These are phyloP conservation scores for Heliconius ismenius DNA, from an alignment of 2,888 invertebrate species.

Conservation along the genomic window DNA sequence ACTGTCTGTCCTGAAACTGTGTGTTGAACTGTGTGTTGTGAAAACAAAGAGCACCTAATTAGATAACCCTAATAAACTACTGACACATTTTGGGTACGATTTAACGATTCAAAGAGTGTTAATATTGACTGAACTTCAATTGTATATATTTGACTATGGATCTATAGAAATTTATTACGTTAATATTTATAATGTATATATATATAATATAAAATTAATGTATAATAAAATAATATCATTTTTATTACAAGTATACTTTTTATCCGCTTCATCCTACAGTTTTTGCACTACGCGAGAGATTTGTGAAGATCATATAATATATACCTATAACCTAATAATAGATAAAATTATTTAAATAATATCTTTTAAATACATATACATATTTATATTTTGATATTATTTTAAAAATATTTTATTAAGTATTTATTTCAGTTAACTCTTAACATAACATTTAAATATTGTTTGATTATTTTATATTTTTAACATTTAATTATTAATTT, in stretches of 20 bases:
- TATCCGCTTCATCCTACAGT: neutral
- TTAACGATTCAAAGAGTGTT: neutral
- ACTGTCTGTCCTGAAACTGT: neutral
- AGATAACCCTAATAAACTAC: constrained; percentile 11
- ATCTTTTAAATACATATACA: no score
- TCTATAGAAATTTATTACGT: no score
- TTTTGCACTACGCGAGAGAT: neutral
- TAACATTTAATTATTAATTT: neutral
- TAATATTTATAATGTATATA: neutral
- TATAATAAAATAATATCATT: no score
- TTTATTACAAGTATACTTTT: neutral
- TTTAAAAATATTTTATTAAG: no score
- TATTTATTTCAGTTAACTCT: neutral
- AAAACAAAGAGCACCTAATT: constrained; percentile 6
- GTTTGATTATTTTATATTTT: no score
- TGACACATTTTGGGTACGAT: constrained; percentile 6
- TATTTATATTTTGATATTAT: no score
- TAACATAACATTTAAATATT: neutral
- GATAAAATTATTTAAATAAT: no score
- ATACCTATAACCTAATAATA: no score
- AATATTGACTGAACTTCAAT: neutral
- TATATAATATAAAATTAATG: neutral
- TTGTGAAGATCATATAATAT: neutral
- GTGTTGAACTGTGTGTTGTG: neutral
- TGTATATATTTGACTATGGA: neutral